phyloP scores from a whole-genome alignment of 2,113 vertebrate genomes.

The human (Homo sapiens) region GRCh38 chr7:24633501-24634000 shows the following conservation, averaged over 20 bases:
- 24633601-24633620: not conserved
- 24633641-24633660: not conserved
- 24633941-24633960: not conserved
- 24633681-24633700: not conserved
- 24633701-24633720: not conserved
- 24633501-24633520: not conserved
- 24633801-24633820: too few species aligned
- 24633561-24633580: not conserved
- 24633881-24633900: not conserved
- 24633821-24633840: too few species aligned
- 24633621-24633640: not conserved
- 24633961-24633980: too few species aligned
- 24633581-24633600: not conserved
- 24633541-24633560: not conserved
- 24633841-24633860: too few species aligned
- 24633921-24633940: not conserved
- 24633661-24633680: not conserved
- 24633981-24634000: too few species aligned
- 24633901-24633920: not conserved
- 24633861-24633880: too few species aligned
- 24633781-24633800: too few species aligned
- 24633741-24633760: not conserved
- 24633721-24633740: not conserved
- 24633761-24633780: not conserved
- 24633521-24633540: not conserved